phyloP scores from a whole-genome alignment of 2,113 vertebrate species.

The Scopus umbretta region DNA sequence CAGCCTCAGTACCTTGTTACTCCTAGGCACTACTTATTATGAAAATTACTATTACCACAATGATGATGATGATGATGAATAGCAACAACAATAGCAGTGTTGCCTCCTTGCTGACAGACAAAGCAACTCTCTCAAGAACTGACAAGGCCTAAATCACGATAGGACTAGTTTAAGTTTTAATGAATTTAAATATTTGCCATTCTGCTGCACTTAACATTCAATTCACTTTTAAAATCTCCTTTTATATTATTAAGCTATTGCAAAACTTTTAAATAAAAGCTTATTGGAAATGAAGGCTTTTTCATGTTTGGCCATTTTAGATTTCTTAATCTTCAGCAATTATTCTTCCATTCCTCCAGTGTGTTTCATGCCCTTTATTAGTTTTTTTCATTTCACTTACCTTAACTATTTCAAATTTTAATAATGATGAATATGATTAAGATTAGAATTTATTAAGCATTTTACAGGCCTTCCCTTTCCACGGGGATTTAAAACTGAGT shows the following conservation, averaged over 20 bases:
- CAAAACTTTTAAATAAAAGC: constrained; percentile 39
- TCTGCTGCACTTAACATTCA: neutral
- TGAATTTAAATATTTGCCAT: neutral
- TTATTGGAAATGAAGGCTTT: neutral
- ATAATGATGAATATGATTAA: constrained; percentile 52
- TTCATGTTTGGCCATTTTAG: neutral
- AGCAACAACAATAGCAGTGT: neutral
- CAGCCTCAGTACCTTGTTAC: neutral
- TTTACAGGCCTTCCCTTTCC: constrained; percentile 35
- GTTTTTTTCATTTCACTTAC: constrained; percentile 54
- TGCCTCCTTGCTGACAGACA: neutral
- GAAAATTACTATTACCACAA: neutral
- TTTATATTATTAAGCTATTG: neutral
- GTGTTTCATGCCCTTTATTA: constrained; percentile 25
- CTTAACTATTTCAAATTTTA: constrained; percentile 46
- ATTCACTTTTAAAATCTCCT: neutral
- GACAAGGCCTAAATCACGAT: neutral
- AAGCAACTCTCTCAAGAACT: neutral
- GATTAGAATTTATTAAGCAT: constrained; percentile 47
- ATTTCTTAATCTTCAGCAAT: constrained; percentile 53
- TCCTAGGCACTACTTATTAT: neutral
- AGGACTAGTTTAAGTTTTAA: neutral
- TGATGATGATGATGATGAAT: neutral
- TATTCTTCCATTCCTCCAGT: constrained; percentile 40
- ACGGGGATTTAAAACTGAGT: constrained; percentile 32